Conservation (phyloP, 2,797 vertebrate genomes). For the Neopelma chrysocephalum region DNA sequence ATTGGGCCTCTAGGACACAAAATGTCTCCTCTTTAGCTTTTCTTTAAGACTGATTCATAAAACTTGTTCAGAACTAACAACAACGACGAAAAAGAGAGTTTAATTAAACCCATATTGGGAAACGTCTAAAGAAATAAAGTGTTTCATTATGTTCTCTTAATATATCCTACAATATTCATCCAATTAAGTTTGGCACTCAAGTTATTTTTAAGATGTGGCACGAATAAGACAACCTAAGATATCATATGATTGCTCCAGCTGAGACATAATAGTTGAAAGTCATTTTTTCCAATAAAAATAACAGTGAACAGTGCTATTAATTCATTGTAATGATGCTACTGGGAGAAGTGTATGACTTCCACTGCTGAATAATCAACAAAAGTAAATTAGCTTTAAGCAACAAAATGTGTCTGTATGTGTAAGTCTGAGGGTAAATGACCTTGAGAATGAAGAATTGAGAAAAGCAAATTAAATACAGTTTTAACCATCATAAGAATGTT, state of each 20-base stretch:
- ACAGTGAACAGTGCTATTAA: slow-evolving; percentile 39
- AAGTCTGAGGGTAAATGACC: slow-evolving; percentile 8
- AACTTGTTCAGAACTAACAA: slow-evolving; percentile 6
- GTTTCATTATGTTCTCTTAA: slow-evolving; percentile 28
- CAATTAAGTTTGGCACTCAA: slow-evolving; percentile 33
- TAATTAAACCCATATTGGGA: slow-evolving; percentile 39
- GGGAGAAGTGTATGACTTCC: slow-evolving; percentile 19
- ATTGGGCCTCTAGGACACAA: not conserved
- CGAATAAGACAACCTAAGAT: slow-evolving; percentile 30
- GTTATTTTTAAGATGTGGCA: slow-evolving; percentile 38
- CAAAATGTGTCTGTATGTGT: not conserved
- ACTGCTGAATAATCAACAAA: slow-evolving; percentile 51
- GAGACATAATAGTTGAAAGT: slow-evolving; percentile 39
- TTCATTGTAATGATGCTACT: slow-evolving; percentile 20
- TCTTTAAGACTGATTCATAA: not conserved
- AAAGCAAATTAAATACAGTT: slow-evolving; percentile 24
- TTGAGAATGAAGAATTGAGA: not conserved
- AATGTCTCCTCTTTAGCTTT: not conserved
- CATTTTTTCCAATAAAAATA: slow-evolving; percentile 53
- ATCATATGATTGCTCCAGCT: slow-evolving; percentile 27
- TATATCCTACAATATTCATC: slow-evolving; percentile 18
- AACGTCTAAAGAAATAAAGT: not conserved
- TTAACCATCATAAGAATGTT: not conserved
- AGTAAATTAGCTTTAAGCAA: slow-evolving; percentile 49
- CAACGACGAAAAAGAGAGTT: not conserved